Conservation (phyloP, 2,888 invertebrate genomes). For the Mythimna vitellina region DNA sequence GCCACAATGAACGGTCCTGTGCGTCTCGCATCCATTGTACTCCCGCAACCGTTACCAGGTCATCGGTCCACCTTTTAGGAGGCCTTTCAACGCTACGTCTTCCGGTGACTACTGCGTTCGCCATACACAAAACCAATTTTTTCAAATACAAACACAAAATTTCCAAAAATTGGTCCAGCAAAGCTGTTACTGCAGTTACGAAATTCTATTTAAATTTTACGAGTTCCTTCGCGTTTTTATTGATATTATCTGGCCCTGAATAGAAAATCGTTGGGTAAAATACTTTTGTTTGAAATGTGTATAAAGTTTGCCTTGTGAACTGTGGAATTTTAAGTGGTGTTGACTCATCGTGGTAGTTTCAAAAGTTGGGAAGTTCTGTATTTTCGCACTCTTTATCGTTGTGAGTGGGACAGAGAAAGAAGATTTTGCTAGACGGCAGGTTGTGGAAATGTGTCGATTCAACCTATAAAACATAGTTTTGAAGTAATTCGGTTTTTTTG, state of each 20-base stretch:
- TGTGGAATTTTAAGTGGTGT: conserved; percentile 57
- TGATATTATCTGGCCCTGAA: conserved; percentile 69
- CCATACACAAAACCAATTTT: not conserved
- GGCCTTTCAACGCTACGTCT: no score
- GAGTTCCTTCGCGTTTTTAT: conserved; percentile 68
- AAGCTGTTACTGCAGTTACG: conserved; percentile 65
- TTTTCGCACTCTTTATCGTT: conserved; percentile 34
- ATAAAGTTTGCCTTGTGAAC: conserved; percentile 48
- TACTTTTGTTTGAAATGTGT: conserved; percentile 56
- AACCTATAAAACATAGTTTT: not conserved
- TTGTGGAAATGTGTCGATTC: not conserved
- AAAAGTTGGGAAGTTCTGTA: conserved; percentile 14
- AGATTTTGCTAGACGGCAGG: not conserved
- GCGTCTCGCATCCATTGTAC: no score
- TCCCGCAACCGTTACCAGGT: no score
- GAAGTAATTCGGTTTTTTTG: not conserved
- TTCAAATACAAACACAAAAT: conserved; percentile 11
- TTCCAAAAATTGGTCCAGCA: conserved; percentile 25
- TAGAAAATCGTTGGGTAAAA: conserved; percentile 51
- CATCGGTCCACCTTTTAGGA: no score
- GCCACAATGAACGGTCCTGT: no score
- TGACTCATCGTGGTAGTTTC: conserved; percentile 46
- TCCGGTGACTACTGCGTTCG: conserved; percentile 9
- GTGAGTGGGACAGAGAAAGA: not conserved
- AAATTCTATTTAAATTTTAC: conserved; percentile 72